A percentile compares a stretch with the other conserved stretches of the same genome.
phyloP scores from a whole-genome alignment of 2,797 vertebrate species.

The Arremon brunneinucha region DNA sequence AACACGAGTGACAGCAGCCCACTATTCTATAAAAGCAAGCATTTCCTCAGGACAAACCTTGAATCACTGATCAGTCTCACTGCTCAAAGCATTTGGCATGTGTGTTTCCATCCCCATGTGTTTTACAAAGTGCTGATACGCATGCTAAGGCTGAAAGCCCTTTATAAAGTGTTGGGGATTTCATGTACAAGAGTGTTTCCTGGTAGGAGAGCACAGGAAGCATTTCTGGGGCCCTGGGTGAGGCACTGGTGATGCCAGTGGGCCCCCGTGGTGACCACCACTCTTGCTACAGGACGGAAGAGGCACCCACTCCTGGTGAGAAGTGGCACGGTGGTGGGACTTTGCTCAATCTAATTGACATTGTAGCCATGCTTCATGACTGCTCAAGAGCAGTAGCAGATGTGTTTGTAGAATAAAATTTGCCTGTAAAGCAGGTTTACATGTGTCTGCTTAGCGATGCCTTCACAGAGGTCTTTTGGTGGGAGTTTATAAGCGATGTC shows the following conservation, averaged over 20 bases:
- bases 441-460: background rate
- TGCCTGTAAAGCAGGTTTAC: background rate
- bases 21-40: background rate
- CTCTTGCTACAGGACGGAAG: background rate
- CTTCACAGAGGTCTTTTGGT: background rate
- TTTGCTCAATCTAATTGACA: background rate
- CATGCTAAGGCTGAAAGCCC: background rate
- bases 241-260: background rate
- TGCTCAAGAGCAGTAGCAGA: background rate
- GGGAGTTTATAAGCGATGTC: background rate
- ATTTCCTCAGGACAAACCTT: background rate
- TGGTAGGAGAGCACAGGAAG: background rate
- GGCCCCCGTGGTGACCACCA: fast-evolving
- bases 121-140: slow-evolving; percentile 26
- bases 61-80: background rate
- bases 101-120: background rate
- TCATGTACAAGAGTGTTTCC: background rate
- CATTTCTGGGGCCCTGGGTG: background rate
- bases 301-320: background rate
- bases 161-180: slow-evolving; percentile 15
- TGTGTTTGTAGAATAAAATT: background rate
- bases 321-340: fast-evolving
- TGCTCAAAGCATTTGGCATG: background rate
- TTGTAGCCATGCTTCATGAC: background rate
- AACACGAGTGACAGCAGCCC: background rate